Evolutionary conservation across 2,888 invertebrate species (phyloP).

Genomic region (Ectobius pallidus): DNA sequence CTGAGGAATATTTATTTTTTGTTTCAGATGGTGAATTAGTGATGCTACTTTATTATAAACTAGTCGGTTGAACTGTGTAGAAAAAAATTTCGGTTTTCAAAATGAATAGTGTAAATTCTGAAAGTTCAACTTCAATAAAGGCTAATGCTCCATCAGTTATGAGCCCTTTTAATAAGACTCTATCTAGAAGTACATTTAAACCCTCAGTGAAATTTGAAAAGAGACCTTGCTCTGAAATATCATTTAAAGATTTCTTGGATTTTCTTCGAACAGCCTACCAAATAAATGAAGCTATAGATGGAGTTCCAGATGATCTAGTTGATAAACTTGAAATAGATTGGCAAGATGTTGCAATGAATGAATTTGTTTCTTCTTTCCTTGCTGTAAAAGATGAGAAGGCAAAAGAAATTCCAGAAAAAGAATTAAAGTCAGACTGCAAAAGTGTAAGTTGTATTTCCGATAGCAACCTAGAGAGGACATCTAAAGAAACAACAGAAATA

Average conservation of each 20-base stretch:
- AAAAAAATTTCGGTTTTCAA: background rate
- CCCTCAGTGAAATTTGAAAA: slow-evolving; percentile 34
- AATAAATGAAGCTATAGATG: slow-evolving; percentile 53
- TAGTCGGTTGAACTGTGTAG: too few relatives aligned
- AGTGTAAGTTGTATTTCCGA: background rate
- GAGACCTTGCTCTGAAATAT: slow-evolving; percentile 61
- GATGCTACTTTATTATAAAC: background rate
- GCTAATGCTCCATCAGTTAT: background rate
- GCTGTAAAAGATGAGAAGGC: background rate
- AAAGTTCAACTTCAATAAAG: background rate
- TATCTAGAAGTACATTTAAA: slow-evolving; percentile 7
- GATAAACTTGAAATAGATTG: slow-evolving; percentile 48
- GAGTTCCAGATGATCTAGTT: slow-evolving; percentile 36
- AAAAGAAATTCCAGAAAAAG: background rate
- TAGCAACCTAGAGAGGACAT: background rate
- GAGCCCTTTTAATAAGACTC: background rate
- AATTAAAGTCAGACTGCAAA: background rate
- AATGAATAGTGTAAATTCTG: slow-evolving; percentile 2
- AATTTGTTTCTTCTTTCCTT: slow-evolving; percentile 41
- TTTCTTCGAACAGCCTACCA: slow-evolving; percentile 76
- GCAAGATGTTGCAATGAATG: slow-evolving; percentile 42
- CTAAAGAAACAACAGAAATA: background rate
- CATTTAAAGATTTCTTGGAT: slow-evolving; percentile 72
- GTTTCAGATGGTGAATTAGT: slow-evolving; percentile 6
- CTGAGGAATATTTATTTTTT: too few relatives aligned